phyloP scores from a whole-genome alignment of 2,113 vertebrate genomes.

The Tamias sibiricus region DNA sequence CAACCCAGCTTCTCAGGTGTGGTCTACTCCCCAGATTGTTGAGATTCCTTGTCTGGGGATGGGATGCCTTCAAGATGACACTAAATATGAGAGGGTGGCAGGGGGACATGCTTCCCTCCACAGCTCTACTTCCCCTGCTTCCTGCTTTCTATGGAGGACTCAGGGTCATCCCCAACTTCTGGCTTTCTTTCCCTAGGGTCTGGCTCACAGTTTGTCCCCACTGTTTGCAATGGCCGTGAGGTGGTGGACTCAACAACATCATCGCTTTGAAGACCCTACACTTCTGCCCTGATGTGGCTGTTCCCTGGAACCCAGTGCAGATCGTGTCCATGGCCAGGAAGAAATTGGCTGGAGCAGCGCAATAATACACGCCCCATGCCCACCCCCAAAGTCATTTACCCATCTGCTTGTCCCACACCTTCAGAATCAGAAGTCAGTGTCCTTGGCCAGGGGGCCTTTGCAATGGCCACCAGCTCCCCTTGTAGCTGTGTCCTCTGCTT shows the following conservation, averaged over 20 bases:
- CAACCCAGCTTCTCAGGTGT: background rate
- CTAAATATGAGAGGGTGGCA: background rate
- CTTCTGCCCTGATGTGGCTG: constrained; percentile 25
- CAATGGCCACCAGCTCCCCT: background rate
- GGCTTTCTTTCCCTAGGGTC: constrained; percentile 86
- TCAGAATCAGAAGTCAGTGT: constrained; percentile 31
- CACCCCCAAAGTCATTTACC: background rate
- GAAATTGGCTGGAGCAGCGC: constrained; percentile 67
- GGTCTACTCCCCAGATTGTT: background rate
- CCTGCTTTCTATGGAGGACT: background rate
- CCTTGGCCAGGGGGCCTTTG: background rate
- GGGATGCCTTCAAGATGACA: background rate
- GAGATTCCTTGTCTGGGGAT: background rate
- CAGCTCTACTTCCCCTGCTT: background rate
- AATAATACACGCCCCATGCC: constrained; percentile 20
- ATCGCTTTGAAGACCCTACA: constrained; percentile 90
- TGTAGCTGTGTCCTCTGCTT: background rate
- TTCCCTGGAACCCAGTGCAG: background rate
- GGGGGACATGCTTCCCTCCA: background rate
- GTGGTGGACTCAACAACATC: constrained; percentile 98
- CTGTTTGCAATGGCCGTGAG: constrained; percentile 97
- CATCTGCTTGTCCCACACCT: background rate
- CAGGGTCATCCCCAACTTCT: background rate
- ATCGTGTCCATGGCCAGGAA: background rate
- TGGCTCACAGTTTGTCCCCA: constrained; percentile 94